Conservation (phyloP, 2,797 vertebrate species). For the Podarcis lilfordi region DNA sequence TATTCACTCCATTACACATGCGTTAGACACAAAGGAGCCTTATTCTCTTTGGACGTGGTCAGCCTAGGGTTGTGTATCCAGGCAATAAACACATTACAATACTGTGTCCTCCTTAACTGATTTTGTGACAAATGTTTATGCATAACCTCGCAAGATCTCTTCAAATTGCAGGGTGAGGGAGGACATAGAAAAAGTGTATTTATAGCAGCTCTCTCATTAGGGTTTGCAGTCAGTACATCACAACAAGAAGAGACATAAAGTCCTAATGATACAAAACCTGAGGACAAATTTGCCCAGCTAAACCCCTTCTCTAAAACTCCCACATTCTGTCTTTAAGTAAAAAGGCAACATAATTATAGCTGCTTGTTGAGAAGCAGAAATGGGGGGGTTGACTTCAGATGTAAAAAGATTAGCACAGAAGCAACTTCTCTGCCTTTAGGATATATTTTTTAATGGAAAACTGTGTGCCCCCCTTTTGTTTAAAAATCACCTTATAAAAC, state of each 20-base stretch:
- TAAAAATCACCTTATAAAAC: neutral
- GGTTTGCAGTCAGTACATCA: constrained; percentile 35
- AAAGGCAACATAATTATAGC: neutral
- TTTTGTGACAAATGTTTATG: constrained; percentile 30
- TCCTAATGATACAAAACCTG: neutral
- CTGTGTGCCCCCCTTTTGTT: rapidly evolving
- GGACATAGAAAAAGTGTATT: constrained; percentile 37
- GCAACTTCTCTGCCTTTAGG: constrained; percentile 5
- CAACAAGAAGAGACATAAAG: constrained; percentile 46
- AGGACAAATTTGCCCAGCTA: neutral
- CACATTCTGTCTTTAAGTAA: neutral
- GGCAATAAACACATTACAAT: neutral
- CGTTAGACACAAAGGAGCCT: neutral
- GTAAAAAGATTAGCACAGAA: neutral
- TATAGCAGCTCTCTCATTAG: constrained; percentile 34
- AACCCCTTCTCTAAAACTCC: constrained; percentile 30
- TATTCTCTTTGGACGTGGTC: neutral
- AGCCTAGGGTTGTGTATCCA: neutral
- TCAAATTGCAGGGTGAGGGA: neutral
- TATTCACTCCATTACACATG: neutral
- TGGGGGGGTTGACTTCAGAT: neutral
- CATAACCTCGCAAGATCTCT: constrained; percentile 28
- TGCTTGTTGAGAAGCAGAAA: neutral
- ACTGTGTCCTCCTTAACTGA: constrained; percentile 5
- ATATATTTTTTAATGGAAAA: neutral